Percentiles rank a stretch among this genome's conserved stretches.
Conservation (phyloP, 92 coral and sea anemone species). For the Umimayanthus chanpuru region DNA sequence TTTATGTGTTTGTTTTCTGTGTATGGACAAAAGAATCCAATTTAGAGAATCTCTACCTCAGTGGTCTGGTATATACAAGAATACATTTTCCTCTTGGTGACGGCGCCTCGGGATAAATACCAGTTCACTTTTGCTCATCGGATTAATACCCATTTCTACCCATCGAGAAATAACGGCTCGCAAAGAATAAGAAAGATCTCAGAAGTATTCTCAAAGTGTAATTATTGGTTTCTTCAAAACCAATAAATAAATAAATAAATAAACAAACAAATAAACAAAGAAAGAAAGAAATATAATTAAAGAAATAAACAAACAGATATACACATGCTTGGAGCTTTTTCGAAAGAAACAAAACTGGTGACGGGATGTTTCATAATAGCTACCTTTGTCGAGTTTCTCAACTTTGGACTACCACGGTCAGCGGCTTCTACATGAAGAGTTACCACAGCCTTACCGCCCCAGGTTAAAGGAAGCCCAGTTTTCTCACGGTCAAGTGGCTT, state of each 20-base stretch:
- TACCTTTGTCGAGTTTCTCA: slow-evolving; percentile 59
- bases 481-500: slow-evolving; percentile 63
- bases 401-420: slow-evolving; percentile 65
- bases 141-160: too few relatives aligned
- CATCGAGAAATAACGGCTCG: too few relatives aligned
- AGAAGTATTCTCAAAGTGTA: neutral
- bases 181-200: neutral
- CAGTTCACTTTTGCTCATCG: too few relatives aligned
- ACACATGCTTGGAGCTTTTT: neutral
- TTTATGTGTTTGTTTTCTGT: too few relatives aligned
- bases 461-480: slow-evolving; percentile 44
- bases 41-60: too few relatives aligned
- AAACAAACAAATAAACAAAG: too few relatives aligned
- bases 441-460: slow-evolving; percentile 55
- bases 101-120: too few relatives aligned
- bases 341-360: neutral
- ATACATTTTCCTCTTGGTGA: too few relatives aligned
- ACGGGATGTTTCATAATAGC: neutral
- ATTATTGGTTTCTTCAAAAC: neutral
- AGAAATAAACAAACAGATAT: too few relatives aligned
- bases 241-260: neutral
- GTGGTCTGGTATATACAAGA: too few relatives aligned
- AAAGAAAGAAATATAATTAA: too few relatives aligned
- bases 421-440: slow-evolving; percentile 63
- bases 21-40: too few relatives aligned